These are phyloP conservation scores for Synanthedon andrenaeformis DNA, from an alignment of 2,888 invertebrate species.

Conservation along the genomic window DNA sequence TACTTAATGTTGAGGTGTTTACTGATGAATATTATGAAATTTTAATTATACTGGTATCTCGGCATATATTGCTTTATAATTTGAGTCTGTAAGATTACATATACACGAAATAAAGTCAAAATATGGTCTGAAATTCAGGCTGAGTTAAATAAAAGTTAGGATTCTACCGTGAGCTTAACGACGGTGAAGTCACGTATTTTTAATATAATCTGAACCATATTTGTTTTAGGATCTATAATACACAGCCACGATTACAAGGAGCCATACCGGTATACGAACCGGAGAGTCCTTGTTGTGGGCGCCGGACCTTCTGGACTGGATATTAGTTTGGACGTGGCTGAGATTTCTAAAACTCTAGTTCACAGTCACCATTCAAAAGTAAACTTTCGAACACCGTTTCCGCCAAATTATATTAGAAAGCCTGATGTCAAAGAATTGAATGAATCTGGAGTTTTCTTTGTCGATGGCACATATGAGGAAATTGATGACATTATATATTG, in stretches of 20 bases:
- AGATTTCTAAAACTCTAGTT: conserved; percentile 46
- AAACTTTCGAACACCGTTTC: conserved; percentile 47
- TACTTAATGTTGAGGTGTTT: too few species aligned
- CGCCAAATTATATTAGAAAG: conserved; percentile 60
- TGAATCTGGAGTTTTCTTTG: conserved; percentile 66
- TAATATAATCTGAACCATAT: too few species aligned
- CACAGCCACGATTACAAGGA: conserved; percentile 82
- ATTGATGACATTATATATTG: conserved; percentile 79
- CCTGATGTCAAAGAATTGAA: conserved; percentile 62
- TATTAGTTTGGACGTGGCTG: conserved; percentile 73
- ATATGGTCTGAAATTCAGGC: too few species aligned
- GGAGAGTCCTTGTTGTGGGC: conserved; percentile 76
- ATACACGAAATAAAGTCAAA: too few species aligned
- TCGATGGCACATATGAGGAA: conserved; percentile 70
- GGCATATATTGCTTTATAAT: too few species aligned
- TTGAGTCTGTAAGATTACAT: too few species aligned
- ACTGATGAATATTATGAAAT: too few species aligned
- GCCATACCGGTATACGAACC: conserved; percentile 68
- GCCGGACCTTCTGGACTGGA: conserved; percentile 82
- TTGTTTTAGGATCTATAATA: conserved; percentile 61
- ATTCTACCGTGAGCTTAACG: too few species aligned
- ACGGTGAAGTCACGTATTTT: too few species aligned
- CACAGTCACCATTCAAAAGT: conserved; percentile 64
- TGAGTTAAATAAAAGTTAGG: too few species aligned
- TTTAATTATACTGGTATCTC: too few species aligned